Percentiles rank a stretch among this genome's conserved stretches.
These are phyloP conservation scores for Fabriciana adippe DNA, from an alignment of 2,888 invertebrate species.

Conservation along the genomic window DNA sequence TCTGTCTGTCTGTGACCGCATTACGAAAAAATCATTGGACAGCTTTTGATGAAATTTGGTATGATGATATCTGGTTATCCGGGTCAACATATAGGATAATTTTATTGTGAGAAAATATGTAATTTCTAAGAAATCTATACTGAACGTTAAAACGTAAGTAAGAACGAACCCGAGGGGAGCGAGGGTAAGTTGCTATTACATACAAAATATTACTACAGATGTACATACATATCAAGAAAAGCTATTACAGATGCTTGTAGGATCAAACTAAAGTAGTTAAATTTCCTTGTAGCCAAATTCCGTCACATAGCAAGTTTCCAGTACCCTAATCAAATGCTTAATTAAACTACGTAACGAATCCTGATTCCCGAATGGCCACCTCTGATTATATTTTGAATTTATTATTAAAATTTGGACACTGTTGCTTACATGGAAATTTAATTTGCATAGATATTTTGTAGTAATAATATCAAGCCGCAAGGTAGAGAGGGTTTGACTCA, in stretches of 20 bases:
- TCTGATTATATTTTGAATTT: constrained; percentile 8
- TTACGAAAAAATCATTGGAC: no score
- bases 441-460: neutral
- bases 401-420: constrained; percentile 7
- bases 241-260: neutral
- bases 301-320: constrained; percentile 5
- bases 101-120: no score
- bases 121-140: no score
- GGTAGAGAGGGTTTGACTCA: no score
- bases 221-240: neutral
- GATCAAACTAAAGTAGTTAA: constrained; percentile 9
- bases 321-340: constrained; percentile 21
- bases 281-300: constrained; percentile 5
- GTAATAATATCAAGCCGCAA: neutral
- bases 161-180: no score
- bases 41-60: no score
- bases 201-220: neutral
- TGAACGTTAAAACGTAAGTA: no score
- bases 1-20: no score
- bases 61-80: no score
- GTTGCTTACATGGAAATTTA: neutral
- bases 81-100: no score
- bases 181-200: no score
- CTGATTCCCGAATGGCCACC: constrained; percentile 2
- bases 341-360: constrained; percentile 18